These are phyloP conservation scores for Scomber japonicus DNA, from an alignment of 2,113 vertebrate species.

Conservation along the genomic window DNA sequence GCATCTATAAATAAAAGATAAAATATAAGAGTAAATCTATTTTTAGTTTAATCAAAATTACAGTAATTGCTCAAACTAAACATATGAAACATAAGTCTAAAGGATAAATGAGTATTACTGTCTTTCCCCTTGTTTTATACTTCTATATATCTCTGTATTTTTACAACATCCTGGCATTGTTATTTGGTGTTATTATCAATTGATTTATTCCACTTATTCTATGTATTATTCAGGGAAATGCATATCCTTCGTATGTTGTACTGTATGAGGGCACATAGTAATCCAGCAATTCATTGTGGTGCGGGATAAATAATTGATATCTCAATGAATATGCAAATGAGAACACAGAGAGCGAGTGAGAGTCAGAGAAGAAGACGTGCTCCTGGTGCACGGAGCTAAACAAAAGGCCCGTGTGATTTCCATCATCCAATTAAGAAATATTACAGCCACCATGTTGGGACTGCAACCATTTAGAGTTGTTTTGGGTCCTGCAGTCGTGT, in stretches of 20 bases:
- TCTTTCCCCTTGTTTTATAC: constrained; percentile 18
- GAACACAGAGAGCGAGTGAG: constrained; percentile 43
- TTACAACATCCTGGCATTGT: constrained; percentile 31
- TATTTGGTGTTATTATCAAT: constrained; percentile 52
- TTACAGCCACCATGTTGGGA: constrained; percentile 76
- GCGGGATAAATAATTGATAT: constrained; percentile 88
- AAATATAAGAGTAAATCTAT: neutral
- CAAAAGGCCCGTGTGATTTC: constrained; percentile 80
- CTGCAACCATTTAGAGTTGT: constrained; percentile 71
- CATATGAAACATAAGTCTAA: neutral
- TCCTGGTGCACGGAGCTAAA: constrained; percentile 65
- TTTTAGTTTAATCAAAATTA: neutral
- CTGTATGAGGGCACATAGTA: constrained; percentile 70
- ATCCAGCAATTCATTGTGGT: constrained; percentile 79
- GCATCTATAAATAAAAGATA: too few species aligned
- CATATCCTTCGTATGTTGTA: constrained; percentile 60
- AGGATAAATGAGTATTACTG: constrained; percentile 7
- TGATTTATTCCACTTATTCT: constrained; percentile 69
- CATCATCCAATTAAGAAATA: constrained; percentile 81
- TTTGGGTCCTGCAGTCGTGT: constrained; percentile 64
- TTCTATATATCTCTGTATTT: constrained; percentile 22
- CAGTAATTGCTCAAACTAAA: neutral
- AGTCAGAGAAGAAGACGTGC: constrained; percentile 44
- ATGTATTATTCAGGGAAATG: constrained; percentile 76
- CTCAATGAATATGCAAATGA: constrained; percentile 88